Percentiles rank a stretch among this genome's conserved stretches.
Evolutionary conservation across 2,797 vertebrate species (phyloP).

Genomic region (Bovichtus variegatus): DNA sequence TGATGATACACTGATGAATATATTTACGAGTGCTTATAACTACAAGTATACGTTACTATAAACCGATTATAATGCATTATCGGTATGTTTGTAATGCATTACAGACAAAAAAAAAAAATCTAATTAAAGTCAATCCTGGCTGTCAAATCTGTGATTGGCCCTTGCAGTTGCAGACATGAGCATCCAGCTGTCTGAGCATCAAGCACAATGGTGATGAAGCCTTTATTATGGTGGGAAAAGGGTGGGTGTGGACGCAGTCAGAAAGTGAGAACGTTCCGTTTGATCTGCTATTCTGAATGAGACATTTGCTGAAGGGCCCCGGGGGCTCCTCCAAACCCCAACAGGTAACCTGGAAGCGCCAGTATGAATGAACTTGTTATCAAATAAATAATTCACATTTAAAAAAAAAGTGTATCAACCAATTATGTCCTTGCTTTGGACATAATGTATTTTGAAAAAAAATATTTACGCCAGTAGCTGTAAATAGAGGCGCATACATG

Average conservation of each 20-base stretch:
- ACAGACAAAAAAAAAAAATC: no score
- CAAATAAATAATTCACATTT: background rate
- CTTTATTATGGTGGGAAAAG: conserved; percentile 44
- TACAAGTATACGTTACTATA: no score
- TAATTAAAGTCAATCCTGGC: background rate
- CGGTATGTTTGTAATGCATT: no score
- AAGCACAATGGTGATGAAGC: conserved; percentile 16
- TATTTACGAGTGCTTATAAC: no score
- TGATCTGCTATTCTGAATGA: conserved; percentile 73
- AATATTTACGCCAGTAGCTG: no score
- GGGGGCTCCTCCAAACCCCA: background rate
- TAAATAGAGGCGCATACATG: background rate
- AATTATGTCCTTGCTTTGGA: no score
- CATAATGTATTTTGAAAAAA: no score
- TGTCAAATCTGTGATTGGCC: background rate
- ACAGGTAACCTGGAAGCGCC: background rate
- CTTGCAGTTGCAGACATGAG: conserved; percentile 21
- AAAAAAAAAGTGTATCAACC: no score
- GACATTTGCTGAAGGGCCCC: conserved; percentile 49
- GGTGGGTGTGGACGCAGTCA: conserved; percentile 47
- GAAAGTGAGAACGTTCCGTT: conserved; percentile 75
- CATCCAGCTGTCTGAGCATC: conserved; percentile 54
- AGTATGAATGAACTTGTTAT: background rate
- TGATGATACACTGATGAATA: no score
- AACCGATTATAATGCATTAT: no score